Conservation (phyloP, 2,113 vertebrate genomes). For the Hippoglossus stenolepis region DNA sequence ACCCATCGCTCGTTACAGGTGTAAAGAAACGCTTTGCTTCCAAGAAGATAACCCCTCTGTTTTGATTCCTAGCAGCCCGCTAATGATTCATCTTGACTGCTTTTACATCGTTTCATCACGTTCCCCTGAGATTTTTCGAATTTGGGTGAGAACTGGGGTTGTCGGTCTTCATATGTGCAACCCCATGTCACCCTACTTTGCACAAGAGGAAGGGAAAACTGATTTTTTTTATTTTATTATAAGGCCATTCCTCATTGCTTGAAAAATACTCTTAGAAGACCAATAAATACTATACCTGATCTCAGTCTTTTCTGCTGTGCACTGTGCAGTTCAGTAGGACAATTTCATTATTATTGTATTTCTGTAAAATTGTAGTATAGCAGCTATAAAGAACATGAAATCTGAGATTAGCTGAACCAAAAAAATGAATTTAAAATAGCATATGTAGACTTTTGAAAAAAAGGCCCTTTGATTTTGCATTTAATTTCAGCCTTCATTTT, state of each 20-base stretch:
- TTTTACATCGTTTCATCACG: not conserved
- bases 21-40: conserved; percentile 29
- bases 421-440: not conserved
- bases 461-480: not conserved
- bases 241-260: too few relatives aligned
- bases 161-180: not conserved
- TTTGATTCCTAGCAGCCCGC: conserved; percentile 22
- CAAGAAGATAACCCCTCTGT: conserved; percentile 26
- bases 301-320: too few relatives aligned
- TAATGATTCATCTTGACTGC: conserved; percentile 25
- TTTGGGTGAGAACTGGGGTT: not conserved
- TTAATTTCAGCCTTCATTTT: not conserved
- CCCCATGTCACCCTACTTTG: not conserved
- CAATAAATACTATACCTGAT: too few relatives aligned
- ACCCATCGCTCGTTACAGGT: conserved; percentile 47
- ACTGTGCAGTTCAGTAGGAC: too few relatives aligned
- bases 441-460: not conserved
- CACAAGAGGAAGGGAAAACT: not conserved
- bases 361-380: too few relatives aligned
- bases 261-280: too few relatives aligned
- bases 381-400: too few relatives aligned
- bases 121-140: not conserved
- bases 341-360: too few relatives aligned
- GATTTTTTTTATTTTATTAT: too few relatives aligned
- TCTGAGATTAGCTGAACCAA: too few relatives aligned